Base-by-base conservation (phyloP, 1,140 invertebrate species). In the Sitophilus oryzae region DNA sequence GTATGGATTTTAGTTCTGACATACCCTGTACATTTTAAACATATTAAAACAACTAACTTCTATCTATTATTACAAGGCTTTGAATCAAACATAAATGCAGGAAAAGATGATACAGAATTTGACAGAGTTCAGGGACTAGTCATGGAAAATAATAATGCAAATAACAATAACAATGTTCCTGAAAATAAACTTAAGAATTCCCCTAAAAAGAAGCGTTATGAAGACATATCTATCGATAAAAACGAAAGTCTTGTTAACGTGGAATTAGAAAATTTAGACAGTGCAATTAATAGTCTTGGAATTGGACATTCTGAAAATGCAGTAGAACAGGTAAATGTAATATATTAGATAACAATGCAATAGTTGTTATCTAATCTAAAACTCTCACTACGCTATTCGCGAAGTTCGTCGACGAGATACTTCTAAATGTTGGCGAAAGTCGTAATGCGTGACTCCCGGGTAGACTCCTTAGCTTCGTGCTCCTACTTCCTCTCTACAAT, bases 91-190 rank as follows among this genome's bases (percentile, higher is more conserved):
- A 6, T 38, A 16, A 45, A 46, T n/a, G 42, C 18, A 0, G 14
- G 21, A 9, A 48, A 48, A 19, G 30, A 47, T 30, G 23, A 55
- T 18, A 19, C 40, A 2, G 45, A 55, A 2, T 47, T 47, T 48
- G 52, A 55, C 1, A 47, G 46, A 22, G 37, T 47, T 6, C 52
- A 55, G n/a, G 52, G 45, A 9, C 18, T 55, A 10, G 36, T 55
- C 16, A 16, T 46, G 9, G 19, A 23, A 0, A 42, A 21, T 15
- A 51, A 10, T n/a, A 40, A 23, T 18, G 2, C 11, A 8, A 51
- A 51, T 4, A n/a, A 6, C 21, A 19, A 47, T 4, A 22, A 34
- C 44, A 11, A 46, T 23, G 23, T 14, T n/a, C 23, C 25, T 23
- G 23, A 11, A 14, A 47, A 5, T 23, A 30, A 47, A 11, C 8